Conservation (phyloP, 2,797 vertebrate species). For the Enteromius anoplus region DNA sequence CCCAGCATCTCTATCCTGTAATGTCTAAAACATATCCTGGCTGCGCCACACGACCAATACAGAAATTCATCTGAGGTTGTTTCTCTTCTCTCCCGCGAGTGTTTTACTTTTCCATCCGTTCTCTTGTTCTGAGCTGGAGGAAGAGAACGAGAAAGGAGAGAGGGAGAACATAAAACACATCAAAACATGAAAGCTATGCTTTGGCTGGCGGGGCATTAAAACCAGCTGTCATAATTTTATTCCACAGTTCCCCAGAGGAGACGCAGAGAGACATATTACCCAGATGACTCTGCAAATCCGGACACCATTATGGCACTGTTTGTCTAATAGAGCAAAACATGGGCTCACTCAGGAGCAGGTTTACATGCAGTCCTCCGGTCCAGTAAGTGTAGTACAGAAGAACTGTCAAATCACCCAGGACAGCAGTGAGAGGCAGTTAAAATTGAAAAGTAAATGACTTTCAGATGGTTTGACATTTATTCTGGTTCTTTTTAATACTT, state of each 20-base stretch:
- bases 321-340: conserved; percentile 44
- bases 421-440: not conserved
- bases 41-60: conserved; percentile 11
- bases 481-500: conserved; percentile 5
- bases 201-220: conserved; percentile 44
- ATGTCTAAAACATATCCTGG: conserved; percentile 68
- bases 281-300: conserved; percentile 18
- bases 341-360: conserved; percentile 27
- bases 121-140: conserved; percentile 20
- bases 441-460: conserved; percentile 24
- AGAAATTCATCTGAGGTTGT: conserved; percentile 56
- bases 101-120: conserved; percentile 53
- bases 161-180: conserved; percentile 48
- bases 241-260: conserved; percentile 14
- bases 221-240: conserved; percentile 46
- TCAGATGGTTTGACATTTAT: conserved; percentile 1
- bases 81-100: conserved; percentile 56
- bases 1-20: conserved; percentile 51
- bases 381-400: not conserved
- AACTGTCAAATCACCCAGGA: not conserved
- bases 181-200: conserved; percentile 56
- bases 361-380: not conserved
- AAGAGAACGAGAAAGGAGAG: conserved; percentile 27
- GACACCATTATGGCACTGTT: conserved; percentile 26
- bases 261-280: conserved; percentile 24